phyloP scores from a whole-genome alignment of 2,113 vertebrate genomes.

The Oncorhynchus tshawytscha region DNA sequence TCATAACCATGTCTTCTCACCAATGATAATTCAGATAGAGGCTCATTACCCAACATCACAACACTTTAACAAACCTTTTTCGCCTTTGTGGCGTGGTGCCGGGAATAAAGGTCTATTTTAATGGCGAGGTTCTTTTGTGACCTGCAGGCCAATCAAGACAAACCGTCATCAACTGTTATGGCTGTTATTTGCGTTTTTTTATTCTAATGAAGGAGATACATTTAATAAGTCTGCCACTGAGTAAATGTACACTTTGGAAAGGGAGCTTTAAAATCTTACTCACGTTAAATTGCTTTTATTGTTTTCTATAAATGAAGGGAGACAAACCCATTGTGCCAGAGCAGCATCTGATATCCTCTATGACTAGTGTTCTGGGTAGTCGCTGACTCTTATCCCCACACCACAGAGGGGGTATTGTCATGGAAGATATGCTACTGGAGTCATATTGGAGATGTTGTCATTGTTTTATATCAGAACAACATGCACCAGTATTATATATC shows the following conservation, averaged over 20 bases:
- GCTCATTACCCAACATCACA: conserved; percentile 99
- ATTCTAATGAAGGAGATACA: conserved; percentile 95
- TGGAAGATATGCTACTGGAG: conserved; percentile 63
- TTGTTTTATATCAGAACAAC: conserved; percentile 54
- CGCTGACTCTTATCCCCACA: conserved; percentile 53
- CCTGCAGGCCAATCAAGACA: conserved; percentile 95
- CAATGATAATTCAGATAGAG: conserved; percentile 99
- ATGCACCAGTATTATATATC: not conserved
- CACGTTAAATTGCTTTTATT: conserved; percentile 84
- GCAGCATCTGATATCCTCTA: conserved; percentile 67
- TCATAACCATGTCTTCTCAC: conserved; percentile 98
- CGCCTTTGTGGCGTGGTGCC: conserved; percentile 78
- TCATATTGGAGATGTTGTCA: conserved; percentile 48
- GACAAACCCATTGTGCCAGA: conserved; percentile 65
- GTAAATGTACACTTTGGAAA: conserved; percentile 81
- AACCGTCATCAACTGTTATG: conserved; percentile 92
- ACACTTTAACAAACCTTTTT: conserved; percentile 98
- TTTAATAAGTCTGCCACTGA: conserved; percentile 84
- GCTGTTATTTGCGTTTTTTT: conserved; percentile 83
- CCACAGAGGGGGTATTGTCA: conserved; percentile 63
- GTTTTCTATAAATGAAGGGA: conserved; percentile 84
- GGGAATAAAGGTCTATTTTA: conserved; percentile 97
- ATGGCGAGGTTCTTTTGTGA: conserved; percentile 98
- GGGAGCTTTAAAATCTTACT: conserved; percentile 78
- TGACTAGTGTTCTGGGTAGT: conserved; percentile 46